Evolutionary conservation across 2,113 vertebrate species (phyloP).

Genomic region (Macroglossus sobrinus): DNA sequence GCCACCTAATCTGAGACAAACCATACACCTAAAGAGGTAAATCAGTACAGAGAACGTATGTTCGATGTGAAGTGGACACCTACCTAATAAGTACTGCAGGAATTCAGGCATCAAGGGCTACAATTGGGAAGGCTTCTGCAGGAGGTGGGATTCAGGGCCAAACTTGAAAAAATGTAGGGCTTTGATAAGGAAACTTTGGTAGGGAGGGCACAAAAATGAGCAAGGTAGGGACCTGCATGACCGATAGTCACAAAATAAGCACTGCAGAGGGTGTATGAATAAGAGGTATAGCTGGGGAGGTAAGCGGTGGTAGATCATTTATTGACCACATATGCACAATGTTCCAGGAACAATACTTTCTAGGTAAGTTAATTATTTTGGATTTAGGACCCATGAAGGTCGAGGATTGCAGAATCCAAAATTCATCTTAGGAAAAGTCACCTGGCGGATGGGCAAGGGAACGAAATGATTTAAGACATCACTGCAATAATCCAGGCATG

Average conservation of each 20-base stretch:
- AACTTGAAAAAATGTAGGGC: not conserved
- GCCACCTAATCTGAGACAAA: not conserved
- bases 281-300: not conserved
- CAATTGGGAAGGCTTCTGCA: not conserved
- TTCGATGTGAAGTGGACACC: not conserved
- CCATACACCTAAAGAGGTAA: accelerated
- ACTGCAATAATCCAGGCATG: not conserved
- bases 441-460: not conserved
- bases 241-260: not conserved
- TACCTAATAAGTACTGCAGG: not conserved
- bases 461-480: not conserved
- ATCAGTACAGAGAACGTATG: not conserved
- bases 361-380: not conserved
- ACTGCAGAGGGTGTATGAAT: not conserved
- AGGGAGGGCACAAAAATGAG: not conserved
- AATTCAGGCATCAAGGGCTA: not conserved
- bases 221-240: not conserved
- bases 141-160: not conserved
- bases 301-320: not conserved
- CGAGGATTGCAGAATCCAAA: not conserved
- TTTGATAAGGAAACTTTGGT: not conserved
- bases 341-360: not conserved
- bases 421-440: not conserved
- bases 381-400: not conserved
- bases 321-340: not conserved